Evolutionary conservation across 2,888 invertebrate genomes (phyloP).

Genomic region (Schrankia costaestrigalis): DNA sequence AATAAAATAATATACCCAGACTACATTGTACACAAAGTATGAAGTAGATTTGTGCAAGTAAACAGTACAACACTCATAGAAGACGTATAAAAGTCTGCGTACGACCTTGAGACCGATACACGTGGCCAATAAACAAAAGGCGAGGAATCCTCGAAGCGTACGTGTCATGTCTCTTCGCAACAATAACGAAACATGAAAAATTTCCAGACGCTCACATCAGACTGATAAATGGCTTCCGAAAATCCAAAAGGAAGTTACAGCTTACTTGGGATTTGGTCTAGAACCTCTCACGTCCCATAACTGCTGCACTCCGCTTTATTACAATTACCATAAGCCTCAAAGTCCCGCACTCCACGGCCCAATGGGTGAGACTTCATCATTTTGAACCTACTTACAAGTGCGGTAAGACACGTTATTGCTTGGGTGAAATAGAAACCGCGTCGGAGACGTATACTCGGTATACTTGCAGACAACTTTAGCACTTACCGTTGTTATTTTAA

Average conservation of each 20-base stretch:
- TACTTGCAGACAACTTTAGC: constrained; percentile 60
- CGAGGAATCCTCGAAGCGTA: constrained; percentile 55
- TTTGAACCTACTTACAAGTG: constrained; percentile 76
- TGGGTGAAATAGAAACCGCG: constrained; percentile 76
- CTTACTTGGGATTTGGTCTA: constrained; percentile 82
- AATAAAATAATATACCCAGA: too few species aligned
- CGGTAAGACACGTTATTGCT: constrained; percentile 78
- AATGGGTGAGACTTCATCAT: constrained; percentile 66
- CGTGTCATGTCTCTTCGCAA: constrained; percentile 69
- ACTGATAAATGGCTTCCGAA: constrained; percentile 83
- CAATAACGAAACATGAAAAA: constrained; percentile 82
- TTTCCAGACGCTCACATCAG: constrained; percentile 80
- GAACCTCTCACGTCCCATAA: constrained; percentile 81
- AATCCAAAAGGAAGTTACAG: constrained; percentile 83
- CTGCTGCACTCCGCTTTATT: constrained; percentile 82
- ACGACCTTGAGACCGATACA: constrained; percentile 47
- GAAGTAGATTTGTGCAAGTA: background rate
- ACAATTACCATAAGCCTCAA: constrained; percentile 81
- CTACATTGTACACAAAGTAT: background rate
- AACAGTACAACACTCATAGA: constrained; percentile 1
- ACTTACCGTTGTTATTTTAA: constrained; percentile 60
- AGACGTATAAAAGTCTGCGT: constrained; percentile 20
- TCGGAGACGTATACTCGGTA: constrained; percentile 59
- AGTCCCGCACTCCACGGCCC: constrained; percentile 76
- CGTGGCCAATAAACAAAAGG: constrained; percentile 63